phyloP scores from a whole-genome alignment of 2,888 invertebrate species.

The Drosophila prostipennis region DNA sequence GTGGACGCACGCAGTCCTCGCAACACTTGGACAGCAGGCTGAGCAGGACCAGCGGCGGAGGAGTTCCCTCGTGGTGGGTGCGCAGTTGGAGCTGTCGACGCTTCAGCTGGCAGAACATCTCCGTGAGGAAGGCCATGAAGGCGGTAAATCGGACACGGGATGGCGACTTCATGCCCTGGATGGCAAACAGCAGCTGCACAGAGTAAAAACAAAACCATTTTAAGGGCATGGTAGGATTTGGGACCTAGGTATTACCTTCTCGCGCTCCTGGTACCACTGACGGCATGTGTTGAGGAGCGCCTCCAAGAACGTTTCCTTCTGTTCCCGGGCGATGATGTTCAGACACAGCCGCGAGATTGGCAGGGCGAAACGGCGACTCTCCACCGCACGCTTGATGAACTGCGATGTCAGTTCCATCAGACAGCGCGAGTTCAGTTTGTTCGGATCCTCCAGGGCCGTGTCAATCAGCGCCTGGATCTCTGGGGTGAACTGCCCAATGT shows the following conservation, averaged over 20 bases:
- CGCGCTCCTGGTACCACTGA: slow-evolving; percentile 94
- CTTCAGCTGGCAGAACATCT: slow-evolving; percentile 95
- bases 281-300: slow-evolving; percentile 94
- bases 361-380: slow-evolving; percentile 90
- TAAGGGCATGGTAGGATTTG: too few relatives aligned
- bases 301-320: slow-evolving; percentile 94
- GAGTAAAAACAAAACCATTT: too few relatives aligned
- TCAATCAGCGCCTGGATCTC: slow-evolving; percentile 90
- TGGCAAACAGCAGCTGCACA: slow-evolving; percentile 81
- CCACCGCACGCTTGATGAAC: slow-evolving; percentile 91
- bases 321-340: slow-evolving; percentile 94
- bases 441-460: slow-evolving; percentile 92
- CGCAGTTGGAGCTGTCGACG: slow-evolving; percentile 86
- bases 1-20: slow-evolving; percentile 93
- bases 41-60: slow-evolving; percentile 90
- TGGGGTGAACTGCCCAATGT: slow-evolving; percentile 90
- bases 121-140: slow-evolving; percentile 95
- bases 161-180: slow-evolving; percentile 85
- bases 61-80: slow-evolving; percentile 86
- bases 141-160: slow-evolving; percentile 90
- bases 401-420: slow-evolving; percentile 94
- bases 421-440: slow-evolving; percentile 89
- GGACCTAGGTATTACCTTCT: too few relatives aligned
- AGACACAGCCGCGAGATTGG: slow-evolving; percentile 94
- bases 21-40: slow-evolving; percentile 95